phyloP scores from a whole-genome alignment of 2,113 vertebrate genomes.

The Prunella fulvescens region DNA sequence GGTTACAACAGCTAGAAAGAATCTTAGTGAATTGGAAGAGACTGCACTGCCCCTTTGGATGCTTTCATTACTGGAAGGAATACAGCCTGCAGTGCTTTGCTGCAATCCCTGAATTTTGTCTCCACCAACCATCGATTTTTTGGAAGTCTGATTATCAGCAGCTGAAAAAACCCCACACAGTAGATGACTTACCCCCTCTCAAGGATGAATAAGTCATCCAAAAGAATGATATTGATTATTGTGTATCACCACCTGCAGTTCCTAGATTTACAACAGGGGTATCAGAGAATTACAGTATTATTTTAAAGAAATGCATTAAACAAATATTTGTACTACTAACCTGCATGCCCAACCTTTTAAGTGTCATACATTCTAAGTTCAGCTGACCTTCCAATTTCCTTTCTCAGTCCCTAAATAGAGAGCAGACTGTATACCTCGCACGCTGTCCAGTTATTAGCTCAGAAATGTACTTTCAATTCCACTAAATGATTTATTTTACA shows the following conservation, averaged over 20 bases:
- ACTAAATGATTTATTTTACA: neutral
- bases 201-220: neutral
- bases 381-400: neutral
- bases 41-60: neutral
- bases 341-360: neutral
- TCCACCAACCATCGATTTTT: neutral
- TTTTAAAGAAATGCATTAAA: neutral
- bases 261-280: neutral
- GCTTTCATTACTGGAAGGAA: neutral
- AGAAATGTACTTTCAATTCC: neutral
- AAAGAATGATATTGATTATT: neutral
- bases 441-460: neutral
- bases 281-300: neutral
- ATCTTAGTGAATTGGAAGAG: neutral
- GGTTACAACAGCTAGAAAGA: neutral
- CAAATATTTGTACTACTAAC: neutral
- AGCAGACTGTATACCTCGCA: accelerated
- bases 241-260: neutral
- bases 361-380: neutral
- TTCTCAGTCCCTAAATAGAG: neutral
- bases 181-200: neutral
- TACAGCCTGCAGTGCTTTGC: neutral
- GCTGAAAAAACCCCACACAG: neutral
- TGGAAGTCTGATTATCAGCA: neutral
- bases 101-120: neutral